Base-by-base conservation (phyloP, 2,797 vertebrate species). In the Pangasius sanitwongsei region DNA sequence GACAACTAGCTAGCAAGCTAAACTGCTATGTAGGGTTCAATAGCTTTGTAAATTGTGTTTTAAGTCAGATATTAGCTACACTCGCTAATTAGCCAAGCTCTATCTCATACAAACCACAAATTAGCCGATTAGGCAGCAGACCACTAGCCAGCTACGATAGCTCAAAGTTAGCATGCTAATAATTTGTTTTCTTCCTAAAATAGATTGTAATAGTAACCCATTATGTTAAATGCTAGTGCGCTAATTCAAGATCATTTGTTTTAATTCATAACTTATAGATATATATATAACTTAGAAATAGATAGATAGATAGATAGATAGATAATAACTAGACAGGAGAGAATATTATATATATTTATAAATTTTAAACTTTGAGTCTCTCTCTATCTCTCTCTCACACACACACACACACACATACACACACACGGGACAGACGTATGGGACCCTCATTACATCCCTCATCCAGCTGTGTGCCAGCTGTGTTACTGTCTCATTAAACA, bases 121-220 rank as follows among this genome's bases (percentile, higher is more conserved):
- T 53, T 15, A n/a, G 48, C 28, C 1, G 2, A 53, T 53, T 8
- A 41, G 18, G 16, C n/a, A 70, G 15, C 63, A 31, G 13, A 13
- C 11, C 11, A 31, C 16, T 72, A 72, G 16, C 37, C 34, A 50
- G 9, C 75, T 77, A 50, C 2, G 5, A 2, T 7, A 78, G 28
- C 28, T 31, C 48, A 78, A 31, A 78, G 13, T 53, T 78, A 31
- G 48, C 75, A 78, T 53, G 74, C 74, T 77, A 77, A 77, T 48
- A 9, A 15, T 77, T n/a, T 28, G 9, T 12, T 13, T 48, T 77
- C 12, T 77, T 15, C 23, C 41, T 28, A 12, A 77, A 28, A 48
- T 48, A 0, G 5, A 48, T 48, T 50, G 12, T 77, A 77, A 48
- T 50, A 13, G 25, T 28, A 28, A 28, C 74, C 25, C 44, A 15